Conservation (phyloP, 2,113 vertebrate genomes). For the Solenodon paradoxus region DNA sequence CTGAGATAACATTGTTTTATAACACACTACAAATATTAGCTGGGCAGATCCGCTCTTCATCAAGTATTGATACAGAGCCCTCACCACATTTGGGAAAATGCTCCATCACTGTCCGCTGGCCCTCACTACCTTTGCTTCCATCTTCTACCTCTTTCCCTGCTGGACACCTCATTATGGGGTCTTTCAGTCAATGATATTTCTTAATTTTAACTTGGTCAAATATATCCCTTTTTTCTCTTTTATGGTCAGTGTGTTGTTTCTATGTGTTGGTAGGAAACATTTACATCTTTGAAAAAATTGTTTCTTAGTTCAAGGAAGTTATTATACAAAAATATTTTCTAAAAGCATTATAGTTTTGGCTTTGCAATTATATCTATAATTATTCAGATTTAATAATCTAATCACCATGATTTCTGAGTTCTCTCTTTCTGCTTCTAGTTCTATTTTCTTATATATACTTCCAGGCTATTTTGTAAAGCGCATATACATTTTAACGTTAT, state of each 20-base stretch:
- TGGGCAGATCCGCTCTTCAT: too few relatives aligned
- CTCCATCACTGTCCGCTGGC: too few relatives aligned
- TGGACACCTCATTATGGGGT: too few relatives aligned
- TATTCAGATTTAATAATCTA: not conserved
- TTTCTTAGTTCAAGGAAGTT: not conserved
- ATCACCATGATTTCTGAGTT: not conserved
- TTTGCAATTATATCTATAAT: not conserved
- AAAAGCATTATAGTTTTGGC: not conserved
- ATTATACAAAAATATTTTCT: not conserved
- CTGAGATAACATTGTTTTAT: too few relatives aligned
- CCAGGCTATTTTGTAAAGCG: not conserved
- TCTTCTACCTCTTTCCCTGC: too few relatives aligned
- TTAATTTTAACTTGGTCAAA: not conserved
- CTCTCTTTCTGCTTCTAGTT: not conserved
- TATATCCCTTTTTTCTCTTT: not conserved
- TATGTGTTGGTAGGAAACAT: not conserved
- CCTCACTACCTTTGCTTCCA: too few relatives aligned
- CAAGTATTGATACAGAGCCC: too few relatives aligned
- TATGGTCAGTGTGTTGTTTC: not conserved
- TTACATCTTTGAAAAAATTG: not conserved
- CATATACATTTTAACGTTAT: not conserved
- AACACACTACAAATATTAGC: too few relatives aligned
- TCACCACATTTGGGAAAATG: too few relatives aligned
- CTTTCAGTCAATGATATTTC: not conserved
- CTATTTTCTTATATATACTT: not conserved